These are phyloP conservation scores for Olivierus martensii DNA, from an alignment of 1,140 invertebrate genomes.

Conservation along the genomic window DNA sequence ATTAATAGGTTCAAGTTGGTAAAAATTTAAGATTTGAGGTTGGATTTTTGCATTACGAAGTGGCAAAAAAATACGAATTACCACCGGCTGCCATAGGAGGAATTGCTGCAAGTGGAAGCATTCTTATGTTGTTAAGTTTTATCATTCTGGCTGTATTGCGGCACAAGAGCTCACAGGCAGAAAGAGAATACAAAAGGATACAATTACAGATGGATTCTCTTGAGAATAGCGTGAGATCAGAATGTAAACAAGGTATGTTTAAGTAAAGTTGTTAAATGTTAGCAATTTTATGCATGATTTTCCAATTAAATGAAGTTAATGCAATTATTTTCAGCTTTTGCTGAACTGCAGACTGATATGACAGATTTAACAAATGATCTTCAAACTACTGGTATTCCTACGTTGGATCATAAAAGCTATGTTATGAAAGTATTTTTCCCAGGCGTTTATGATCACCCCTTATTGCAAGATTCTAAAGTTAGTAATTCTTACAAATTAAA, in stretches of 20 bases:
- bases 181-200: conserved; percentile 91
- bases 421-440: conserved; percentile 99
- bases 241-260: conserved; percentile 76
- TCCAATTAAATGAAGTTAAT: no score
- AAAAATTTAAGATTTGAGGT: conserved; percentile 18
- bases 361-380: conserved; percentile 92
- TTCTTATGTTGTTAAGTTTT: conserved; percentile 44
- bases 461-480: conserved; percentile 48
- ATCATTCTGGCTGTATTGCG: conserved; percentile 75
- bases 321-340: conserved; percentile 56
- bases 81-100: conserved; percentile 36
- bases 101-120: conserved; percentile 16
- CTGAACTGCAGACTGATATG: conserved; percentile 99
- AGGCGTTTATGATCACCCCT: conserved; percentile 79
- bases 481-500: not conserved
- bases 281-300: no score
- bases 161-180: conserved; percentile 83
- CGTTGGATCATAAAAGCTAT: conserved; percentile 87
- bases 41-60: conserved; percentile 19
- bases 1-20: conserved; percentile 35
- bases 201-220: conserved; percentile 98
- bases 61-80: conserved; percentile 55
- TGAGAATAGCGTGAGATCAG: conserved; percentile 91
- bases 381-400: conserved; percentile 89
- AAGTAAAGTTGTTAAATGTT: no score